Conservation (phyloP, 2,113 vertebrate species). For the Sinocyclocheilus rhinocerous region DNA sequence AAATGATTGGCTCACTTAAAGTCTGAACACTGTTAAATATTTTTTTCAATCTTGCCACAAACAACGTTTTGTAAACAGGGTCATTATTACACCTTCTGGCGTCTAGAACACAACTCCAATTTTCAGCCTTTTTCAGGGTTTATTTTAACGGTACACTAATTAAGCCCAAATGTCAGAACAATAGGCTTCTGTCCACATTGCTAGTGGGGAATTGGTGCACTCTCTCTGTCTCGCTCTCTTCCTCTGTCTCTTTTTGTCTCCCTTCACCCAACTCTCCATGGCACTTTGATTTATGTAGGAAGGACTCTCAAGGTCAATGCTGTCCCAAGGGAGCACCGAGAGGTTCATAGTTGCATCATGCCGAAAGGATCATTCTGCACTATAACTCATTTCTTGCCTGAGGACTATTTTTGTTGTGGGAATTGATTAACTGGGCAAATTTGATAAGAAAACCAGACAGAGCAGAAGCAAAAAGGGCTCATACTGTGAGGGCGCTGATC, state of each 20-base stretch:
- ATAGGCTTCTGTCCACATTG: not conserved
- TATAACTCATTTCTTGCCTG: slow-evolving; percentile 35
- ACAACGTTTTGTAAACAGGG: not conserved
- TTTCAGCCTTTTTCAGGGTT: not conserved
- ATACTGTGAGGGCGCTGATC: slow-evolving; percentile 20
- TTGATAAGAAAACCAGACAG: slow-evolving; percentile 39
- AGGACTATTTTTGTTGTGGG: slow-evolving; percentile 42
- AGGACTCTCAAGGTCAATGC: slow-evolving; percentile 38
- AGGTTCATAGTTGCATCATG: slow-evolving; percentile 41
- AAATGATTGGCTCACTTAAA: not conserved
- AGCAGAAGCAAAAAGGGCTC: slow-evolving; percentile 3
- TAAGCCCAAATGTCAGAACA: slow-evolving; percentile 47
- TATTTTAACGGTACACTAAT: slow-evolving; percentile 44
- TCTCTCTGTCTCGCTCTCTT: not conserved
- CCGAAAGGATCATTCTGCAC: slow-evolving; percentile 15
- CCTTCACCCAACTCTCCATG: slow-evolving; percentile 17
- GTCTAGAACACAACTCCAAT: not conserved
- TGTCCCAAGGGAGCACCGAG: slow-evolving; percentile 17
- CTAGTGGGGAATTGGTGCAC: not conserved
- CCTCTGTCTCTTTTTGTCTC: slow-evolving; percentile 20
- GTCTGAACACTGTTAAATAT: not conserved
- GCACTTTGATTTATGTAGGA: slow-evolving; percentile 26
- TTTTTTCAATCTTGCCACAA: not conserved
- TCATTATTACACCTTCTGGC: not conserved
- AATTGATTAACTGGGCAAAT: slow-evolving; percentile 46